Evolutionary conservation across 2,888 invertebrate species (phyloP).

Genomic region (Lasioglossum calceatum): DNA sequence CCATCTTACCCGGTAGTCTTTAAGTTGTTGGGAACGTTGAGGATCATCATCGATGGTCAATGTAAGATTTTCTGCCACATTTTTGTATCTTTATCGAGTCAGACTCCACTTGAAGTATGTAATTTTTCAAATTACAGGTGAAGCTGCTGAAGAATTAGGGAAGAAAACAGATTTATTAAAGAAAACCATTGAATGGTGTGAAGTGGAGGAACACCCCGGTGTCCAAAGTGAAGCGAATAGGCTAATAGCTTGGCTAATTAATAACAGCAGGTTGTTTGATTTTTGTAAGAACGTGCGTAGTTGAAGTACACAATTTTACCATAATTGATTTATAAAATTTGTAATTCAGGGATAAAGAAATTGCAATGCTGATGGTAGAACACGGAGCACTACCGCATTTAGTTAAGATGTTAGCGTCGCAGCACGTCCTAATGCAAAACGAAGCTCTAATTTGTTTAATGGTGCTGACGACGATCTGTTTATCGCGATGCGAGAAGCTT

Average conservation of each 20-base stretch:
- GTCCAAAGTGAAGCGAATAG: constrained; percentile 93
- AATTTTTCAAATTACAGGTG: constrained; percentile 85
- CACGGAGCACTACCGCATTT: constrained; percentile 90
- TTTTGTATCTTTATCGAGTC: background rate
- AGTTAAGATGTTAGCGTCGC: constrained; percentile 92
- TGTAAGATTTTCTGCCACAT: constrained; percentile 84
- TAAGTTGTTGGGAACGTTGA: constrained; percentile 92
- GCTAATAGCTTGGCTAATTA: constrained; percentile 91
- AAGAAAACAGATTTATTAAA: constrained; percentile 87
- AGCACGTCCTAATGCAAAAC: constrained; percentile 95
- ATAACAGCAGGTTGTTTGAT: constrained; percentile 86
- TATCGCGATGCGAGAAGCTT: constrained; percentile 73
- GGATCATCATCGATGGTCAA: constrained; percentile 95
- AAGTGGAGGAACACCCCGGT: constrained; percentile 91
- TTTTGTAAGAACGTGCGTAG: constrained; percentile 7
- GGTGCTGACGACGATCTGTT: constrained; percentile 85
- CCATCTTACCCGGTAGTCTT: constrained; percentile 93
- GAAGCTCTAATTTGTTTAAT: constrained; percentile 91
- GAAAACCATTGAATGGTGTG: constrained; percentile 91
- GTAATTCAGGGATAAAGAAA: constrained; percentile 80
- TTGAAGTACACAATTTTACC: background rate
- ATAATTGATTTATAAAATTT: constrained; percentile 13
- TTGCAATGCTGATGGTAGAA: constrained; percentile 84
- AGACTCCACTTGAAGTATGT: background rate
- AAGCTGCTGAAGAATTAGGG: constrained; percentile 89